Percentiles rank a stretch among this genome's conserved stretches.
Evolutionary conservation across 1,140 invertebrate species (phyloP).

Genomic region (Liolophura sinensis): DNA sequence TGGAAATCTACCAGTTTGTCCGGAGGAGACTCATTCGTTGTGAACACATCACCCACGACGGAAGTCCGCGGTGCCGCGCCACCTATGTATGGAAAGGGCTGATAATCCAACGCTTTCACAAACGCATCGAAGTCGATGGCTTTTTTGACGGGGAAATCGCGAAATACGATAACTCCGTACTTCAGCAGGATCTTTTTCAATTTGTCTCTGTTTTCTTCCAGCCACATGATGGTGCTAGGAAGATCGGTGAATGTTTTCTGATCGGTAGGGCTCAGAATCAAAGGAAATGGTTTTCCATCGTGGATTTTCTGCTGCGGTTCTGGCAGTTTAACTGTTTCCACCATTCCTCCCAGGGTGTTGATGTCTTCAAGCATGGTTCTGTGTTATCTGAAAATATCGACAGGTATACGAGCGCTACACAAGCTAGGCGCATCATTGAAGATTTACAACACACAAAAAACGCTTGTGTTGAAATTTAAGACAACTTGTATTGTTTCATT

Average conservation of each 20-base stretch:
- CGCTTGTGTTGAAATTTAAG: no score
- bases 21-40: constrained; percentile 47
- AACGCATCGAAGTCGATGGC: constrained; percentile 40
- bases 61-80: constrained; percentile 35
- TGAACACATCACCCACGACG: constrained; percentile 40
- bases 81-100: constrained; percentile 40
- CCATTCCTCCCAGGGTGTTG: no score
- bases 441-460: no score
- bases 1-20: constrained; percentile 45
- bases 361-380: no score
- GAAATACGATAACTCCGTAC: constrained; percentile 43
- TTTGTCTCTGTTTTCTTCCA: constrained; percentile 19
- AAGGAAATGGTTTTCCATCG: constrained; percentile 28
- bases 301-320: constrained; percentile 36
- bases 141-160: constrained; percentile 35
- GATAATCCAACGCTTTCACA: constrained; percentile 34
- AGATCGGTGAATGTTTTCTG: not conserved
- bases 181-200: constrained; percentile 33
- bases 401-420: no score
- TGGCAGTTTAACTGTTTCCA: constrained; percentile 3
- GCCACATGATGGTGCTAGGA: constrained; percentile 12
- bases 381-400: no score
- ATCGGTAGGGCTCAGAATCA: constrained; percentile 18
- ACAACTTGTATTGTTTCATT: no score
- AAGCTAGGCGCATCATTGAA: no score